Base-by-base conservation (phyloP, 2,113 vertebrate genomes). In the Microcebus griseorufus region DNA sequence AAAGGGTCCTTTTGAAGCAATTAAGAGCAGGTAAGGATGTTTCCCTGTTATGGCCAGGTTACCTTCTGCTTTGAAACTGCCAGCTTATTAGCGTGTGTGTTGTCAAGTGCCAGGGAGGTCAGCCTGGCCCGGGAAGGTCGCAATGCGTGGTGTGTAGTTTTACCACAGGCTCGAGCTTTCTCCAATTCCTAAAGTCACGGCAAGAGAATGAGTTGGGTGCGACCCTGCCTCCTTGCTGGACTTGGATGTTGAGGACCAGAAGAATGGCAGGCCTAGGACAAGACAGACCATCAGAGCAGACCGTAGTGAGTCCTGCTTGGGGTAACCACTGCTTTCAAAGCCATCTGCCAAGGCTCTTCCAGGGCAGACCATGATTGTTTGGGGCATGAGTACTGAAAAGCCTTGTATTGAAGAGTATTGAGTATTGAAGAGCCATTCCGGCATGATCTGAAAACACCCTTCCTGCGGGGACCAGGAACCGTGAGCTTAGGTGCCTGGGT, bases 281-380 rank as follows among this genome's bases (percentile, higher is more conserved):
- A 94, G 67, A 87, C 32, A 91, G 75, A 65, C 48, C 83, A n/a
- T 75, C 39, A 73, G 42, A 93, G 53, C 62, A 60, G 84, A 76
- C 72, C 85, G 6, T 16, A 1, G 9, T 2, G 7, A 29, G 51
- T 60, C 58, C 22, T 55, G 58, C 23, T 87, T 22, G 45, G 60
- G n/a, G 12, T 75, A 10, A 73, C 78, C 73, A 55, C 67, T 92
- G 64, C 67, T 96, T 85, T 88, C 65, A 67, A 94, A 94, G 72
- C 81, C 94, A 45, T 92, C 84, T 76, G 37, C 76, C 62, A 73
- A 58, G 67, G 42, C 87, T 84, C 34, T 84, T 37, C 51, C 62
- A 39, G n/a, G 76, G 22, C 20, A 70, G 27, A n/a, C n/a, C 79
- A 45, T 53, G 60, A 29, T 39, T 23, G 6, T 22, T 39, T 53